Evolutionary conservation across 92 coral and sea anemone genomes (phyloP).

Genomic region (Bergia puertoricense): DNA sequence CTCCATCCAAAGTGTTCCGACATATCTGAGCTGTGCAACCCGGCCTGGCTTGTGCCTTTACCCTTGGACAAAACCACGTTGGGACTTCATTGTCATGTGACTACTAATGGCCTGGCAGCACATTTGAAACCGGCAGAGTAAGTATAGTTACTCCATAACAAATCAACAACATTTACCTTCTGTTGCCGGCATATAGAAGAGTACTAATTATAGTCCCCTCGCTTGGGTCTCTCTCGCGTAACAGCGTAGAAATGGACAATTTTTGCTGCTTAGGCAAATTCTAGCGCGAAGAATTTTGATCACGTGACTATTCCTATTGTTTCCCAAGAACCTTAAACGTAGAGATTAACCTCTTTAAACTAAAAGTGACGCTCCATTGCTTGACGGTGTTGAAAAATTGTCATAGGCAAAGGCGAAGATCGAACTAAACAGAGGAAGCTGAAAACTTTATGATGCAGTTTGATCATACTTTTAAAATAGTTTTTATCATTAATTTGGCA

Average conservation of each 20-base stretch:
- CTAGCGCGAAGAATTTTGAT: too few relatives aligned
- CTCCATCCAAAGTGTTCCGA: constrained; percentile 34
- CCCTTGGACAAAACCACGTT: constrained; percentile 48
- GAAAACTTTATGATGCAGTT: neutral
- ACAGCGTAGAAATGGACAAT: too few relatives aligned
- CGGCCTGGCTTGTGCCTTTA: constrained; percentile 91
- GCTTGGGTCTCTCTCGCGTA: too few relatives aligned
- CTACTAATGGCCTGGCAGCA: constrained; percentile 67
- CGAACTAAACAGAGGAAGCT: neutral
- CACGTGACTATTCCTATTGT: too few relatives aligned
- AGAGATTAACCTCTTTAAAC: too few relatives aligned
- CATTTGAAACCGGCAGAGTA: constrained; percentile 57
- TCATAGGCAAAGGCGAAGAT: neutral
- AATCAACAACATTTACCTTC: neutral
- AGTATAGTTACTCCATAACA: neutral
- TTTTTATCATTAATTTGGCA: too few relatives aligned
- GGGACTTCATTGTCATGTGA: constrained; percentile 54
- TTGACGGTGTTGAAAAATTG: too few relatives aligned
- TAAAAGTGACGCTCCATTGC: too few relatives aligned
- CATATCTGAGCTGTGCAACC: constrained; percentile 66
- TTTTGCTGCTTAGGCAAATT: too few relatives aligned
- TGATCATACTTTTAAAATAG: neutral
- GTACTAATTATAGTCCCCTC: too few relatives aligned
- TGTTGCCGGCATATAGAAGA: neutral
- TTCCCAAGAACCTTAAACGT: too few relatives aligned